Base-by-base conservation (phyloP, 2,888 invertebrate genomes). In the Yponomeuta sedellus region DNA sequence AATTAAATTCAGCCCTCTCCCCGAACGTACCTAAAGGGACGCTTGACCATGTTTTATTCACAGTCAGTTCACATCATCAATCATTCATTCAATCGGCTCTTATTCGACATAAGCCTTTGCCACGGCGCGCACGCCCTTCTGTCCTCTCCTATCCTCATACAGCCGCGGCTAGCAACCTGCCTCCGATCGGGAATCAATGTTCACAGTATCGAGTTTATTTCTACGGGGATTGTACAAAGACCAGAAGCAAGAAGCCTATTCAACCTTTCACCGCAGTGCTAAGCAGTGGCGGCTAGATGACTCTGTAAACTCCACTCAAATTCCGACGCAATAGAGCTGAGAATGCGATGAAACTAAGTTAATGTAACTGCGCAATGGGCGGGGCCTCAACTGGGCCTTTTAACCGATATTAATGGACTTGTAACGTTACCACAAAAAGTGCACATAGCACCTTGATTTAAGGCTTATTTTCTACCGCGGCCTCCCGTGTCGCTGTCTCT, bases 311-410 rank as follows among this genome's bases (percentile, higher is more conserved):
- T 58, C 20, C 25, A 59, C 59, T 20, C 25, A 59, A 59, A 59
- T 12, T 12, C 59, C 22, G 59, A 1, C 10, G 25, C 25, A 12
- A 22, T 59, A 52, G 44, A 52, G 44, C 44, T 0, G 16, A 52
- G 8, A 52, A 52, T 75, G 65, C 44, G 5, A 65, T 19, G 4
- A 40, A 10, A 65, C 40, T 40, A 59, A 68, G 64, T 64, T 81
- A 83, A 83, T 83, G 79, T 81, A 70, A 77, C 79, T 77, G 82
- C 81, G 81, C 82, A 82, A 77, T 81, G 86, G 88, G 88, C 77
- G 89, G 86, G 74, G 86, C 79, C 73, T 22, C 19, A 16, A 62
- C 25, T 64, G 64, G 69, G 68, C 66, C 74, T 40, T 58, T 77
- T 79, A 87, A 86, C 87, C 82, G 81, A 75, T 84, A 89, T 89